Conservation (phyloP, 1,140 invertebrate species). For the Brachionus rubens region DNA sequence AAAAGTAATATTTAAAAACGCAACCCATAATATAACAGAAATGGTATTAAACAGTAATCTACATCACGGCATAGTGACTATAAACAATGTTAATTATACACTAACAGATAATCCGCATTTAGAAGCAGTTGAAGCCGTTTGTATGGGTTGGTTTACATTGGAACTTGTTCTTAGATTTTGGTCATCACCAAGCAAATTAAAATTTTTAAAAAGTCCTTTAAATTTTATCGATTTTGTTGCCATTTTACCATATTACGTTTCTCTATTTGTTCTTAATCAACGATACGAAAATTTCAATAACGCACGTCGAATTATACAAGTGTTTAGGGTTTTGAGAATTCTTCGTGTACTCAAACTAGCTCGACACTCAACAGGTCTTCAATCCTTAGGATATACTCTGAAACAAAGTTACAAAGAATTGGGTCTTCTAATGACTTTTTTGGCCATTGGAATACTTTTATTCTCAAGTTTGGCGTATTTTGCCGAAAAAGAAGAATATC, state of each 20-base stretch:
- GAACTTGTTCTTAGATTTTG: conserved; percentile 96
- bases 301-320: conserved; percentile 87
- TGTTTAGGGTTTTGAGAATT: conserved; percentile 92
- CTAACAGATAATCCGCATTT: conserved; percentile 52
- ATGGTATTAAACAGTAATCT: neutral
- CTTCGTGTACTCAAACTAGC: conserved; percentile 98
- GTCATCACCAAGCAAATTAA: conserved; percentile 94
- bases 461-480: conserved; percentile 98
- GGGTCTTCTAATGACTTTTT: conserved; percentile 99
- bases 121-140: conserved; percentile 60
- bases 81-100: neutral
- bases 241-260: conserved; percentile 99
- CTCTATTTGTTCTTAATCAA: conserved; percentile 33
- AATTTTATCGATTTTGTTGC: conserved; percentile 98
- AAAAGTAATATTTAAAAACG: neutral
- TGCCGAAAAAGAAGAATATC: conserved; percentile 90
- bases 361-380: conserved; percentile 76
- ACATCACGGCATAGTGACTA: neutral
- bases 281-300: conserved; percentile 35
- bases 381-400: conserved; percentile 72
- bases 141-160: conserved; percentile 81
- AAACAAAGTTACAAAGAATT: conserved; percentile 99
- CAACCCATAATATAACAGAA: neutral
- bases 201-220: conserved; percentile 99
- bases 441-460: conserved; percentile 89